Percentiles rank a stretch among this genome's conserved stretches.
Evolutionary conservation across 2,888 invertebrate species (phyloP).

Genomic region (Lamellibrachia columna): DNA sequence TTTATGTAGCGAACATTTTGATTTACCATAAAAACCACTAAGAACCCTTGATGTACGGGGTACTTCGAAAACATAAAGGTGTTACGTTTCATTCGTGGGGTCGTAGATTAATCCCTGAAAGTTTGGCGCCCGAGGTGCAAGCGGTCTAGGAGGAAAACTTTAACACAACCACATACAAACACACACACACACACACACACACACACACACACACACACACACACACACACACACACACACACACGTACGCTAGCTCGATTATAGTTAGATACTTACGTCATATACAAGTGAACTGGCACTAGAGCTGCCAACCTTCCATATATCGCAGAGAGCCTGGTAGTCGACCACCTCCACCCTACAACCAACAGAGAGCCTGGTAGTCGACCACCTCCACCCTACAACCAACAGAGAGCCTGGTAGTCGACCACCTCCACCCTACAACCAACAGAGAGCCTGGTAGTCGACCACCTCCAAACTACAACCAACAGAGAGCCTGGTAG

Average conservation of each 20-base stretch:
- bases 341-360: neutral
- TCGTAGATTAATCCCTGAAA: too few species aligned
- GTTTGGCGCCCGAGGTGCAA: too few species aligned
- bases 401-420: neutral
- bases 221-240: too few species aligned
- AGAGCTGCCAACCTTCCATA: constrained; percentile 31
- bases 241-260: neutral
- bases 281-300: constrained; percentile 36
- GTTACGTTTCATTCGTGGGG: too few species aligned
- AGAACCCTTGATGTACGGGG: too few species aligned
- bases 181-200: too few species aligned
- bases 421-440: neutral
- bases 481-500: neutral
- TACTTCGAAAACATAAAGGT: too few species aligned
- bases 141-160: too few species aligned
- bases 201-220: too few species aligned
- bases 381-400: neutral
- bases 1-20: too few species aligned
- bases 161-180: too few species aligned
- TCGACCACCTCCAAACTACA: neutral
- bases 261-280: constrained; percentile 31
- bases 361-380: neutral
- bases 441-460: neutral
- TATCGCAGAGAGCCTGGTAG: constrained; percentile 39
- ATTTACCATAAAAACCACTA: too few species aligned